phyloP scores from a whole-genome alignment of 2,113 vertebrate genomes.

The Gymnobelideus leadbeateri region DNA sequence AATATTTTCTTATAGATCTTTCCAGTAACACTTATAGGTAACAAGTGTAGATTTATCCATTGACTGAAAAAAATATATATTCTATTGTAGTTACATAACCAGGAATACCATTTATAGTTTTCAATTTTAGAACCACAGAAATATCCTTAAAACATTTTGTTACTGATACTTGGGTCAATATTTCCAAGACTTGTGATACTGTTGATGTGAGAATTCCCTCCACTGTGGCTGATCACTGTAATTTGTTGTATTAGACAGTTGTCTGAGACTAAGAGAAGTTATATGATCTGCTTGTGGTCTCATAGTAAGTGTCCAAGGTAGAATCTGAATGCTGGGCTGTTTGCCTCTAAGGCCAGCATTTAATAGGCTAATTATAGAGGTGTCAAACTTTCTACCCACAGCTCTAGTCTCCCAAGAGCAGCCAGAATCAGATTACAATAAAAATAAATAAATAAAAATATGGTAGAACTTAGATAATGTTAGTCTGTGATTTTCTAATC shows the following conservation, averaged over 20 bases:
- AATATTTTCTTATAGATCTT: neutral
- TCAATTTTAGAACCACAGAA: neutral
- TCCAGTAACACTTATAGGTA: neutral
- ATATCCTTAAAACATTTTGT: neutral
- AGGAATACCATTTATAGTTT: neutral
- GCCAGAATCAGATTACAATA: neutral
- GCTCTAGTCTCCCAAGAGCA: neutral
- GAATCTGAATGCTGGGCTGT: neutral
- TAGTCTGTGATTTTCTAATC: neutral
- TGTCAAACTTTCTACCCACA: neutral
- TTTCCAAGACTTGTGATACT: neutral
- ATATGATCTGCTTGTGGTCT: neutral
- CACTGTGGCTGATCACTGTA: neutral
- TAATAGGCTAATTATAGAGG: neutral
- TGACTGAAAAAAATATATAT: neutral
- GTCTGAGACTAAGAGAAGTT: neutral
- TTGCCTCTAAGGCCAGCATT: neutral
- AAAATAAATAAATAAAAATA: neutral
- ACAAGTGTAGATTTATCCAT: neutral
- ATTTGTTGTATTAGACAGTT: neutral
- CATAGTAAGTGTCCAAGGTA: neutral
- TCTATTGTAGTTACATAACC: neutral
- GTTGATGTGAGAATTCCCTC: neutral
- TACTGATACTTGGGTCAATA: neutral
- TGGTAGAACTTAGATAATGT: neutral